Base-by-base conservation (phyloP, 2,888 invertebrate species). In the Lasioglossum villosulum region DNA sequence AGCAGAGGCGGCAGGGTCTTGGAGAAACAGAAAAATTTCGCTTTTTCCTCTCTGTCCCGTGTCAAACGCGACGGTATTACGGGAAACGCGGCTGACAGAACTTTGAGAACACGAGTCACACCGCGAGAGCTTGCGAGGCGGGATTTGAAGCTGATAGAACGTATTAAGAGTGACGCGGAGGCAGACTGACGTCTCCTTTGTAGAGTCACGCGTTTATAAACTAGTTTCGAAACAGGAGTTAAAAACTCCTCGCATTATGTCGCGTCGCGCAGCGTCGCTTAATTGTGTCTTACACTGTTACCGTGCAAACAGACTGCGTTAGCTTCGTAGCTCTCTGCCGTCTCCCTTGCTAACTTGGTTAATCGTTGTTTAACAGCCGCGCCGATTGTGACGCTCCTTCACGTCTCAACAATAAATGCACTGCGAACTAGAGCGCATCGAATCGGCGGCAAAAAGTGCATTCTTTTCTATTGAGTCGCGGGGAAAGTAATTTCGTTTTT, bases 201-300 rank as follows among this genome's bases (percentile, higher is more conserved):
- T 37, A 14, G 16, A 39, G 37, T 70, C 71, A 23, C 39, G 23
- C 81, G 76, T 83, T 83, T 83, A 87, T 87, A 68, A 68, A 68
- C 68, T 68, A 37, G 68, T 39, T 71, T 37, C 37, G 71, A 71
- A 71, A 37, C 70, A 63, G 68, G 34, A 68, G 37, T 68, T 37
- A 68, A 68, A 63, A 63, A 63, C 63, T 63, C 30, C 12, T 30
- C 63, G 63, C 30, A 63, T 63, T 63, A 63, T 63, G 19, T 19
- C 63, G 30, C 30, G 63, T 8, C 63, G 63, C 16, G 8, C 56
- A 3, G 30, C 63, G 1, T 8, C 63, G 19, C 63, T 63, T 63
- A 63, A 63, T 63, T 63, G 63, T 63, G 63, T 63, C 63, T 63
- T 63, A 63, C 30, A 30, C 63, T 30, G 63, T 63, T 63, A 63